These are phyloP conservation scores for Tipula confusa DNA, from an alignment of 2,888 invertebrate species.

Conservation along the genomic window DNA sequence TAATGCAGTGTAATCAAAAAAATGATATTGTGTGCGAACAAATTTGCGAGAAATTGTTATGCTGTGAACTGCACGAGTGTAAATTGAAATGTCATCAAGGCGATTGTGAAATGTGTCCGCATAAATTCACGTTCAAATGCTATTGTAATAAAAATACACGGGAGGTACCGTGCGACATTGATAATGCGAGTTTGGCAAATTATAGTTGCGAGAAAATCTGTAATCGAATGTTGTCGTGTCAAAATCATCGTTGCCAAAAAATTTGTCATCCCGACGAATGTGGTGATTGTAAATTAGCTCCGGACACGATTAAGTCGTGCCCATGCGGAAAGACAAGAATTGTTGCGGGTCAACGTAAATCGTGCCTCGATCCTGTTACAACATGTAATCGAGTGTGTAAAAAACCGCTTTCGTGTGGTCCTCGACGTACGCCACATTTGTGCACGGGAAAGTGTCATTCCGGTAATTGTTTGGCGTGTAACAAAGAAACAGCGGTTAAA, in stretches of 20 bases:
- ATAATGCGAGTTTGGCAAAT: constrained; percentile 48
- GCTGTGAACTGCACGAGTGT: constrained; percentile 76
- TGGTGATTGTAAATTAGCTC: constrained; percentile 59
- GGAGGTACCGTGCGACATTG: constrained; percentile 59
- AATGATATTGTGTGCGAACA: constrained; percentile 68
- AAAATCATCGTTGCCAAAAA: constrained; percentile 64
- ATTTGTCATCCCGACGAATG: constrained; percentile 68
- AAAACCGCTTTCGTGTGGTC: constrained; percentile 65
- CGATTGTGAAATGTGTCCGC: constrained; percentile 66
- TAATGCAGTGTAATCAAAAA: constrained; percentile 69
- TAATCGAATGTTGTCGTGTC: constrained; percentile 58
- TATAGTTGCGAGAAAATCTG: constrained; percentile 64
- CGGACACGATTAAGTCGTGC: constrained; percentile 61
- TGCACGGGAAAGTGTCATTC: constrained; percentile 62
- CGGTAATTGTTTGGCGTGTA: constrained; percentile 75
- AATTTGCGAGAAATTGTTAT: constrained; percentile 66
- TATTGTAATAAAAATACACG: constrained; percentile 63
- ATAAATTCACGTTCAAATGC: constrained; percentile 65
- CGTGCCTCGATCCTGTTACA: constrained; percentile 77
- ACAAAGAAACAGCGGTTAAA: constrained; percentile 65
- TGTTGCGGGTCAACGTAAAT: constrained; percentile 52
- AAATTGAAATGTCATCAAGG: constrained; percentile 71
- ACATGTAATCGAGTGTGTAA: constrained; percentile 69
- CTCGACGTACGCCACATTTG: constrained; percentile 61
- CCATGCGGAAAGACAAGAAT: constrained; percentile 68